phyloP scores from a whole-genome alignment of 1,140 invertebrate species.

The Calliopsis andreniformis region DNA sequence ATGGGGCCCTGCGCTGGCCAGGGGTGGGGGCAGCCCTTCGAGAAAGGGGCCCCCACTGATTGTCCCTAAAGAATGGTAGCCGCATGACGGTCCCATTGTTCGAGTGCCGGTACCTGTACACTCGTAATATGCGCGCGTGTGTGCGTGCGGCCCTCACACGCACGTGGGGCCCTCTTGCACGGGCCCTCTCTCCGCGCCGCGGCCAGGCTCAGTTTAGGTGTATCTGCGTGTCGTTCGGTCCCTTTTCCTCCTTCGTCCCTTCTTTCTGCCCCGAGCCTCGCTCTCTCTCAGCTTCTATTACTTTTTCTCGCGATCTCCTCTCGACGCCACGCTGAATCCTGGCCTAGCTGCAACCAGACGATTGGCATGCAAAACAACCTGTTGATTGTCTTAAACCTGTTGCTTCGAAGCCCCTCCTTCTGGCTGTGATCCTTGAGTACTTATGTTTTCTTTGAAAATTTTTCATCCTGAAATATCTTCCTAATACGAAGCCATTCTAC shows the following conservation, averaged over 20 bases:
- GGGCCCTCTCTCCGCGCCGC: background rate
- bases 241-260: constrained; percentile 23
- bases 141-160: constrained; percentile 18
- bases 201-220: constrained; percentile 17
- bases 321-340: background rate
- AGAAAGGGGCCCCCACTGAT: constrained; percentile 62
- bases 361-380: constrained; percentile 76
- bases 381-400: constrained; percentile 78
- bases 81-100: constrained; percentile 75
- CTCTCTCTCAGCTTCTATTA: constrained; percentile 16
- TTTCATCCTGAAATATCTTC: too few relatives aligned
- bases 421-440: constrained; percentile 62
- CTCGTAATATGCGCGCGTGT: constrained; percentile 41
- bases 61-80: constrained; percentile 74
- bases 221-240: constrained; percentile 38
- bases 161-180: background rate
- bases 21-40: constrained; percentile 45
- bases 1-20: constrained; percentile 40
- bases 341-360: constrained; percentile 55
- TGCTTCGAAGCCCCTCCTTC: constrained; percentile 46
- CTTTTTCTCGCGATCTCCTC: constrained; percentile 10
- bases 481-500: too few relatives aligned
- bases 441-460: constrained; percentile 10
- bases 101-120: constrained; percentile 57
- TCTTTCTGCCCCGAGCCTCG: constrained; percentile 8